Base-by-base conservation (phyloP, 37 sponge, comb jelly and placozoan genomes). In the Haliclona indistincta region DNA sequence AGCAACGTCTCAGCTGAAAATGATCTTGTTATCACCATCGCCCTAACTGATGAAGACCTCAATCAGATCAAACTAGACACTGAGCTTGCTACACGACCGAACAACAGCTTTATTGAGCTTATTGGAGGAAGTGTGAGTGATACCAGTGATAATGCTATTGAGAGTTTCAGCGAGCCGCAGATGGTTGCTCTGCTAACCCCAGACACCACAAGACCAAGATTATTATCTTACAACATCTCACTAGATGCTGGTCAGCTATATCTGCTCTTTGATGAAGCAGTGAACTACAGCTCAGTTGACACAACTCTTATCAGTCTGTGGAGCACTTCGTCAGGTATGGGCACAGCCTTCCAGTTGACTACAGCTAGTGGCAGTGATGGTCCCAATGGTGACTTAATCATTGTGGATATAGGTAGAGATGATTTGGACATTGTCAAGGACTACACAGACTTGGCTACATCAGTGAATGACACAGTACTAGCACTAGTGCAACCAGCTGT, bases 401-500 rank as follows among this genome's bases (percentile, higher is more conserved):
- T 65, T 26, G 76, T 89, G 6, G 67, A 65, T 22, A 65, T 93
- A 29, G 77, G 77, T 32, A 6, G 79, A 33, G 29, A 37, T 1
- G 93, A 95, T 70, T 60, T 88, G 55, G 90, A 95, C 73, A 77
- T 77, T 13, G 47, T 95, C 32, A 95, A 95, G 39, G 88, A 85
- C 41, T 35, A 63, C 5, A 82, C 78, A 39, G 41, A 70, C 30
- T 68, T 95, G 28, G 93, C 88, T 13, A 80, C 83, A 15, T 63
- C 33, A 6, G 61, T 71, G 17, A 60, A 85, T 26, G 42, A 83
- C 52, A 78, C 96, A 41, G 84, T 73, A 54, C 74, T 93, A 32
- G 54, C 81, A 6, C 60, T 77, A 32, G 58, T 69, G 3, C 52
- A 71, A 80, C 58, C 42, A 7, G 67, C 83, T 33, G 45, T 84